Base-by-base conservation (phyloP, 1,140 invertebrate genomes). In the Anoplolepis gracilipes region DNA sequence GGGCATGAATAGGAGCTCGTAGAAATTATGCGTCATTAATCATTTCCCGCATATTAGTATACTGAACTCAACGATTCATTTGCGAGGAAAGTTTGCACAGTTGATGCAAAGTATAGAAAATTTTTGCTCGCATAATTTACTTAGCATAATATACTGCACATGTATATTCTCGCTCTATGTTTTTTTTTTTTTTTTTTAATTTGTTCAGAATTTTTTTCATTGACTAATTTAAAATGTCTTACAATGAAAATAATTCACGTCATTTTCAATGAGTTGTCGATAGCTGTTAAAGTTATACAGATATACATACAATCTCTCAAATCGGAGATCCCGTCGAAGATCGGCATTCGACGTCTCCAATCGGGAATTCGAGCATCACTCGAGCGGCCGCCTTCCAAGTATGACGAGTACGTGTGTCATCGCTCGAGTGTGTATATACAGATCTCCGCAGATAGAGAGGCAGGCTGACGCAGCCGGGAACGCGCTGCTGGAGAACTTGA, bases 401-500 rank as follows among this genome's bases (percentile, higher is more conserved):
- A 84, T 77, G 73, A 76, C 81, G 81, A 84, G 73, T 84, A 84
- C 81, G 81, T 77, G 46, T 84, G 72, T 82, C 78, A 82, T 82
- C 78, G 78, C 78, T 73, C 78, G 53, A 72, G 78, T 73, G 36
- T 53, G 53, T 36, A 69, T 69, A 82, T 72, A 82, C 67, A 33
- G 78, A 82, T 82, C 78, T 59, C 78, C 78, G n/a, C 28, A 82
- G 78, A 82, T 73, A 62, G 76, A 64, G 46, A 59, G 42, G 25
- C 73, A 53, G 76, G 30, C 76, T 61, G 42, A 30, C 49, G 49
- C 65, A 72, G 67, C 53, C 13, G 39, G 55, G 65, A 46, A 82
- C 72, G 88, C 55, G 88, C 55, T 72, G 67, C 82, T 39, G 67
- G 78, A 87, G 87, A 88, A 90, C 90, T 87, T 82, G 76, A 62